Conservation (phyloP, 2,888 invertebrate genomes). For the Mycalesis mineus region DNA sequence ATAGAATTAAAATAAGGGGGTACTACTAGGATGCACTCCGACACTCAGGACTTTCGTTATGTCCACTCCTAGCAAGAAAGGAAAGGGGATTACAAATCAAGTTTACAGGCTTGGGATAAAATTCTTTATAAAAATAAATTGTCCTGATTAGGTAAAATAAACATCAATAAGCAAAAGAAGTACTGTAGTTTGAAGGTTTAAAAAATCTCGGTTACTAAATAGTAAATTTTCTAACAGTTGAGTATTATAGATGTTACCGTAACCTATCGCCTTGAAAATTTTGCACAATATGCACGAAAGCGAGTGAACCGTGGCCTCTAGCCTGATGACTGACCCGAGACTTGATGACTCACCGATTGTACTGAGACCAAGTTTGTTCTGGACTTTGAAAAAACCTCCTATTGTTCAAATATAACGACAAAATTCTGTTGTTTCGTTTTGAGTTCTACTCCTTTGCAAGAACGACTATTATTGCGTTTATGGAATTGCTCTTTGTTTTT, state of each 20-base stretch:
- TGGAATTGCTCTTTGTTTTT: not conserved
- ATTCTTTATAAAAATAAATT: too few species aligned
- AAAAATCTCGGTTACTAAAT: too few species aligned
- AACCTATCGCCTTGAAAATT: slow-evolving; percentile 5
- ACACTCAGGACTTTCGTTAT: too few species aligned
- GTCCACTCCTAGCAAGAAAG: too few species aligned
- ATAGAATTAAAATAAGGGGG: too few species aligned
- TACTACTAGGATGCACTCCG: too few species aligned
- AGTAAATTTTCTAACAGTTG: too few species aligned
- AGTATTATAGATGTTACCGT: not conserved
- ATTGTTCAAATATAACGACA: slow-evolving; percentile 46
- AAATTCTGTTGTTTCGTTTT: not conserved
- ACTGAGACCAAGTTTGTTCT: slow-evolving; percentile 50
- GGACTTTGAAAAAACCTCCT: slow-evolving; percentile 53
- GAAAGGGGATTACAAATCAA: too few species aligned
- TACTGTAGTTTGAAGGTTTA: too few species aligned
- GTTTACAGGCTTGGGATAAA: too few species aligned
- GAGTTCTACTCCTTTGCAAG: not conserved
- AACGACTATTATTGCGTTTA: not conserved
- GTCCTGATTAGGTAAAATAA: too few species aligned
- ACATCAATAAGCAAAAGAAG: too few species aligned
- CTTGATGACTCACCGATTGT: slow-evolving; percentile 64
- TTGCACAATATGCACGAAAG: slow-evolving; percentile 30
- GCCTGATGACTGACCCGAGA: slow-evolving; percentile 39
- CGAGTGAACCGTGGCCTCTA: slow-evolving; percentile 55